Conservation (phyloP, 2,888 invertebrate genomes). For the Escarpia spicata region DNA sequence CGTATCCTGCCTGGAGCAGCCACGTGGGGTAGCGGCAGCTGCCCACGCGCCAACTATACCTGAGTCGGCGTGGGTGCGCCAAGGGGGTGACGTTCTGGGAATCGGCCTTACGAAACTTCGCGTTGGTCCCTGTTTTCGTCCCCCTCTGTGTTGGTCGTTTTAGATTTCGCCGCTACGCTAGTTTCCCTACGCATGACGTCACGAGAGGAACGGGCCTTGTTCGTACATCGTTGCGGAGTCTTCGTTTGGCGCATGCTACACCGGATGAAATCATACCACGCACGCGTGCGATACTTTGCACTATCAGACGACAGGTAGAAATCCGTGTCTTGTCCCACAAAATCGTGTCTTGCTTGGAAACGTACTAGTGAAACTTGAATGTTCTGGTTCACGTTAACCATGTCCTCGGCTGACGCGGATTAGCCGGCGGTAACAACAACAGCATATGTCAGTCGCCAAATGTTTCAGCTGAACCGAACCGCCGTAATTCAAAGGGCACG, state of each 20-base stretch:
- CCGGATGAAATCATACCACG: neutral
- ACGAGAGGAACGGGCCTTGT: neutral
- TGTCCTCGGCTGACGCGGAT: neutral
- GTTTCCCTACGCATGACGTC: neutral
- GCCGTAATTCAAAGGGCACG: neutral
- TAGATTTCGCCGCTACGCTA: neutral
- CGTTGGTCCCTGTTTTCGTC: neutral
- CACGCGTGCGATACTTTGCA: too few species aligned
- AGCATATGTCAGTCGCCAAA: neutral
- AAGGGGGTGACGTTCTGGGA: neutral
- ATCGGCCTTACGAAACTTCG: neutral
- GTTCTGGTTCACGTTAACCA: neutral
- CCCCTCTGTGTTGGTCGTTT: conserved; percentile 10
- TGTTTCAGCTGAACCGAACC: neutral
- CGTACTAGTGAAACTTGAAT: neutral
- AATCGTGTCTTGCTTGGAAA: neutral
- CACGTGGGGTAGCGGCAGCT: neutral
- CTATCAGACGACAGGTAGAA: too few species aligned
- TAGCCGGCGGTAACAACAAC: neutral
- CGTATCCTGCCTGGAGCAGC: neutral
- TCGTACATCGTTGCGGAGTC: neutral
- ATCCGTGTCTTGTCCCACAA: too few species aligned
- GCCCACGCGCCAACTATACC: neutral
- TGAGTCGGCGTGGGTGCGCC: neutral
- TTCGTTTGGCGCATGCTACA: neutral